These are phyloP conservation scores for Meteorus cinctellus DNA, from an alignment of 2,888 invertebrate genomes.

Conservation along the genomic window DNA sequence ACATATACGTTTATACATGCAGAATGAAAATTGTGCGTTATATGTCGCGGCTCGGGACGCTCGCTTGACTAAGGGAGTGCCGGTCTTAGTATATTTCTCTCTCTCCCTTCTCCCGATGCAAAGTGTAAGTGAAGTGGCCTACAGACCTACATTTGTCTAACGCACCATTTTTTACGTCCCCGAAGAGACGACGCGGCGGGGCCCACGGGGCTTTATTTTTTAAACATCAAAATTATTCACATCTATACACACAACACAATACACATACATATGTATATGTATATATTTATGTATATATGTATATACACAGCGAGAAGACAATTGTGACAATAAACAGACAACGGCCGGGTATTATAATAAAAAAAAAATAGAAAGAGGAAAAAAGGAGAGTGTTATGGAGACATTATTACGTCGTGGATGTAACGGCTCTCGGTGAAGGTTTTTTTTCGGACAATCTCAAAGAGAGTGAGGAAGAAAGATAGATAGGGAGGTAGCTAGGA, in stretches of 20 bases:
- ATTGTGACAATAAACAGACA: conserved; percentile 22
- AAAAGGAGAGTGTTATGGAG: conserved; percentile 20
- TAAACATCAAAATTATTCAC: conserved; percentile 19
- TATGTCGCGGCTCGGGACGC: conserved; percentile 71
- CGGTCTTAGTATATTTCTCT: conserved; percentile 30
- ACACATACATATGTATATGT: background rate
- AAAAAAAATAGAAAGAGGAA: background rate
- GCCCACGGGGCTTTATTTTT: conserved; percentile 40
- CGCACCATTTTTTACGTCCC: conserved; percentile 76
- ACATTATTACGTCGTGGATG: conserved; percentile 23
- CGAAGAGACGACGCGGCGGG: conserved; percentile 41
- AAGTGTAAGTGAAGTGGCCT: conserved; percentile 91
- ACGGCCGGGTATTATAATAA: background rate
- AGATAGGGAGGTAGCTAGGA: background rate
- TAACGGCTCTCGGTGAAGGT: conserved; percentile 18
- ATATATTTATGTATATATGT: background rate
- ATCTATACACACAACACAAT: background rate
- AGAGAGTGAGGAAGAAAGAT: background rate
- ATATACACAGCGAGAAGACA: background rate
- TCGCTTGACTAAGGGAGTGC: conserved; percentile 81
- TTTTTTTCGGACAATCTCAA: conserved; percentile 23
- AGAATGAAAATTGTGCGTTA: conserved; percentile 28
- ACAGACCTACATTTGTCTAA: conserved; percentile 89
- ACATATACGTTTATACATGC: conserved; percentile 20
- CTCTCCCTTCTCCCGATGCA: conserved; percentile 74